Percentiles rank a stretch among this genome's conserved stretches.
phyloP scores from a whole-genome alignment of 2,888 invertebrate genomes.

The Clanis bilineata region DNA sequence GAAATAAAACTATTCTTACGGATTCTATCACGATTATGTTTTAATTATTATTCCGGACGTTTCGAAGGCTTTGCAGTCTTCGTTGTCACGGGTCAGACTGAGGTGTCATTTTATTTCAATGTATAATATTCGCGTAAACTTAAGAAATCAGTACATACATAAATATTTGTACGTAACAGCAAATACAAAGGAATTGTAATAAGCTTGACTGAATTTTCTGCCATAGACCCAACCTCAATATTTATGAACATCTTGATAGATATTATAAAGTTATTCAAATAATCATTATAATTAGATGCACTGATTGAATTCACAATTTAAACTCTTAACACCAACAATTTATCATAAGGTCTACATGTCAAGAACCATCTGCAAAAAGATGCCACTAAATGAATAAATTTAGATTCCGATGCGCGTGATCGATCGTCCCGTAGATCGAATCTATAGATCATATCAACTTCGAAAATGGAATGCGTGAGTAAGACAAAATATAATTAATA shows the following conservation, averaged over 20 bases:
- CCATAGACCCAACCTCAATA: too few relatives aligned
- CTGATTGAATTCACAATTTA: conserved; percentile 55
- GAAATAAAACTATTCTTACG: too few relatives aligned
- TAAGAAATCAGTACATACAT: too few relatives aligned
- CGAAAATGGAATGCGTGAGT: conserved; percentile 81
- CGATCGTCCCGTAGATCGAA: conserved; percentile 79
- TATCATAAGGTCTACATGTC: conserved; percentile 56
- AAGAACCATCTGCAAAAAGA: conserved; percentile 75
- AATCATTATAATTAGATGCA: conserved; percentile 44
- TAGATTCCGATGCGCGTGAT: conserved; percentile 77
- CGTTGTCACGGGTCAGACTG: too few relatives aligned
- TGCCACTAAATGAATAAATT: conserved; percentile 79
- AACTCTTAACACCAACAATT: conserved; percentile 52
- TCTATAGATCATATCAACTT: conserved; percentile 81
- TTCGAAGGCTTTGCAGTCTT: too few relatives aligned
- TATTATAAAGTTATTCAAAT: not conserved
- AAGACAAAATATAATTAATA: conserved; percentile 83
- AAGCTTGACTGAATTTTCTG: too few relatives aligned
- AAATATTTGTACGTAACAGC: not conserved
- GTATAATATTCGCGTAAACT: too few relatives aligned
- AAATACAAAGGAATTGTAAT: too few relatives aligned
- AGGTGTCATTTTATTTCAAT: too few relatives aligned
- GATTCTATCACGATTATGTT: too few relatives aligned
- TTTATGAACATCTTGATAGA: not conserved
- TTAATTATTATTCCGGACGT: too few relatives aligned